phyloP scores from a whole-genome alignment of 2,888 invertebrate genomes.

The Apomyelois bistriatella region DNA sequence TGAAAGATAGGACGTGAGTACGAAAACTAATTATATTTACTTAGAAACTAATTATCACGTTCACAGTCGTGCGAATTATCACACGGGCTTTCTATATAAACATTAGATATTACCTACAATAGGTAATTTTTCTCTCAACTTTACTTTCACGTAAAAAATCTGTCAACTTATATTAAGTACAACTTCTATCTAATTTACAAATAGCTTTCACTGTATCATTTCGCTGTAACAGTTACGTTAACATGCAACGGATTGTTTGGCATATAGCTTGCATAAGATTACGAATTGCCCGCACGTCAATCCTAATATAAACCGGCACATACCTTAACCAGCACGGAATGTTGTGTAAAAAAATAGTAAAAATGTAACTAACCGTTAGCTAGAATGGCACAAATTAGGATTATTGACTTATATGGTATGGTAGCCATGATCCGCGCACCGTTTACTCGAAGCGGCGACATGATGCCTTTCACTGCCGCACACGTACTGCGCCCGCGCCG shows the following conservation, averaged over 20 bases:
- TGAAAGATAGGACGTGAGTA: slow-evolving; percentile 58
- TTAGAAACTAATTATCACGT: neutral
- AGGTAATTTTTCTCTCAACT: neutral
- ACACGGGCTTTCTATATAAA: slow-evolving; percentile 24
- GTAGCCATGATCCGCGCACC: slow-evolving; percentile 53
- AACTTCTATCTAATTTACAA: slow-evolving; percentile 32
- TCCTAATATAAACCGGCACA: slow-evolving; percentile 14
- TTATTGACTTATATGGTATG: slow-evolving; percentile 51
- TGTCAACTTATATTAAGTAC: slow-evolving; percentile 15
- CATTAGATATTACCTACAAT: neutral
- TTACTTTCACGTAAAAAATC: slow-evolving; percentile 19
- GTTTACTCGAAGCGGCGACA: slow-evolving; percentile 53
- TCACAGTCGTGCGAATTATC: slow-evolving; percentile 16
- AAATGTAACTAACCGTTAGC: slow-evolving; percentile 60
- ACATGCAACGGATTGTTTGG: slow-evolving; percentile 46
- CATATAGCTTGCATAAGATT: slow-evolving; percentile 65
- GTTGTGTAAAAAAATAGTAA: slow-evolving; percentile 22
- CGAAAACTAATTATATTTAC: slow-evolving; percentile 16
- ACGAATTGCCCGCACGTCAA: slow-evolving; percentile 35
- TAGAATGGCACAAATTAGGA: slow-evolving; percentile 63
- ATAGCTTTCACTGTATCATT: slow-evolving; percentile 63
- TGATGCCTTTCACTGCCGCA: slow-evolving; percentile 73
- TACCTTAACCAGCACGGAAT: slow-evolving; percentile 1
- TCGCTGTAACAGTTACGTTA: slow-evolving; percentile 62
- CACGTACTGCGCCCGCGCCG: slow-evolving; percentile 55